Conservation (phyloP, 2,888 invertebrate species). For the Tetragonula carbonaria region DNA sequence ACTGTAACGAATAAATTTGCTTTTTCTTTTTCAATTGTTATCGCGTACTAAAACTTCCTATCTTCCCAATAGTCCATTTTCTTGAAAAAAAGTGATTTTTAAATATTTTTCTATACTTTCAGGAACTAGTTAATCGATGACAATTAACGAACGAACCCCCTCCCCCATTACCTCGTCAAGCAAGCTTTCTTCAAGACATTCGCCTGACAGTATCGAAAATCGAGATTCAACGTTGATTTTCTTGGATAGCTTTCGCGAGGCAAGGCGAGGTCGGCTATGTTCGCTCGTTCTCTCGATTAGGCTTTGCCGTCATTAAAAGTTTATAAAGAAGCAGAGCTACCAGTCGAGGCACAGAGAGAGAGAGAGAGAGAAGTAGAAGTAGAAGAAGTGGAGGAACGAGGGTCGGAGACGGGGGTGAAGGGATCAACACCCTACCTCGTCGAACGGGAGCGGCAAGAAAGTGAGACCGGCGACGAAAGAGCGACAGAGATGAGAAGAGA, state of each 20-base stretch:
- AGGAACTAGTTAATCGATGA: conserved; percentile 37
- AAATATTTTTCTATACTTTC: background rate
- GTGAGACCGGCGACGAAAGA: conserved; percentile 67
- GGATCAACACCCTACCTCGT: conserved; percentile 58
- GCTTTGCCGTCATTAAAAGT: conserved; percentile 84
- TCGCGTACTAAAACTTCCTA: background rate
- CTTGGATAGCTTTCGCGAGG: conserved; percentile 68
- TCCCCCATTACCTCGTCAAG: conserved; percentile 27
- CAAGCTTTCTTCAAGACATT: conserved; percentile 32
- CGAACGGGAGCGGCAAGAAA: conserved; percentile 44
- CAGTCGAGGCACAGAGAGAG: conserved; percentile 71
- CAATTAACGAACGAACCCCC: conserved; percentile 25
- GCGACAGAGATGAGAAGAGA: conserved; percentile 75
- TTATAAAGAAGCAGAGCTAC: conserved; percentile 82
- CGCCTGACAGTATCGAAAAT: conserved; percentile 70
- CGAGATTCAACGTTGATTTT: conserved; percentile 78
- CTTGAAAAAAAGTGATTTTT: background rate
- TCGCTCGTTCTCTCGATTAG: conserved; percentile 81
- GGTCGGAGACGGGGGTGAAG: conserved; percentile 36
- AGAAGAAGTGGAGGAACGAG: conserved; percentile 13
- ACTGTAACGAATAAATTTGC: background rate
- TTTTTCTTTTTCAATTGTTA: background rate
- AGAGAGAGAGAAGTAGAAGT: conserved; percentile 1
- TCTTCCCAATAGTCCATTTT: background rate
- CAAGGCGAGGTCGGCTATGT: conserved; percentile 67